phyloP scores from a whole-genome alignment of 2,888 invertebrate genomes.

The Drepanosiphum platanoidis region DNA sequence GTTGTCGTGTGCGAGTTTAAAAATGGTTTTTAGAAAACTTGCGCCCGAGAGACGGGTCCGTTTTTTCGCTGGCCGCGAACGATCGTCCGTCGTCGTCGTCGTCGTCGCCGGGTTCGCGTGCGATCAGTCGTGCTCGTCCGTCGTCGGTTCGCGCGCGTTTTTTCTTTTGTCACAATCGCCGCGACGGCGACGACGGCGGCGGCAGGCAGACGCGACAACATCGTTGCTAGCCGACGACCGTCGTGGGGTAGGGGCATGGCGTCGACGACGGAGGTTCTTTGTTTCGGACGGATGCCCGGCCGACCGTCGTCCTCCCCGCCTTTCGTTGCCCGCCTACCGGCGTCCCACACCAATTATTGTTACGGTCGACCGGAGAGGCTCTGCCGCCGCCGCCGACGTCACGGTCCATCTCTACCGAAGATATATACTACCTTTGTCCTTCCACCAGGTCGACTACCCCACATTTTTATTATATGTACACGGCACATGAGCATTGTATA shows the following conservation, averaged over 20 bases:
- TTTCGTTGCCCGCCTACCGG: not conserved
- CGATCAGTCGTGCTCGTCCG: not conserved
- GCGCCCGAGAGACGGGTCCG: too few species aligned
- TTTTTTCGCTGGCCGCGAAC: too few species aligned
- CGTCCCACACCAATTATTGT: slow-evolving; percentile 58
- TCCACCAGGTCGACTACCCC: slow-evolving; percentile 61
- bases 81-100: too few species aligned
- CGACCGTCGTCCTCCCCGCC: slow-evolving; percentile 17
- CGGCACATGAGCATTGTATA: slow-evolving; percentile 1
- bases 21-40: too few species aligned
- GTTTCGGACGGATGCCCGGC: slow-evolving; percentile 60
- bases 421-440: slow-evolving; percentile 60
- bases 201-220: slow-evolving; percentile 1
- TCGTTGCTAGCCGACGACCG: not conserved
- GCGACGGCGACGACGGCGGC: not conserved
- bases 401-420: slow-evolving; percentile 61
- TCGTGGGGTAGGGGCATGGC: slow-evolving; percentile 4
- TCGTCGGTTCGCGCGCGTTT: slow-evolving; percentile 4
- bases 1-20: too few species aligned
- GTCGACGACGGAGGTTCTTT: slow-evolving; percentile 33
- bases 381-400: slow-evolving; percentile 53
- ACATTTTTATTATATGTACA: slow-evolving; percentile 22
- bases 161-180: not conserved
- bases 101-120: slow-evolving; percentile 12
- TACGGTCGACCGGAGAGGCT: slow-evolving; percentile 60